Percentiles rank a stretch among this genome's conserved stretches.
These are phyloP conservation scores for Crossocerus cetratus DNA, from an alignment of 2,888 invertebrate species.

Conservation along the genomic window DNA sequence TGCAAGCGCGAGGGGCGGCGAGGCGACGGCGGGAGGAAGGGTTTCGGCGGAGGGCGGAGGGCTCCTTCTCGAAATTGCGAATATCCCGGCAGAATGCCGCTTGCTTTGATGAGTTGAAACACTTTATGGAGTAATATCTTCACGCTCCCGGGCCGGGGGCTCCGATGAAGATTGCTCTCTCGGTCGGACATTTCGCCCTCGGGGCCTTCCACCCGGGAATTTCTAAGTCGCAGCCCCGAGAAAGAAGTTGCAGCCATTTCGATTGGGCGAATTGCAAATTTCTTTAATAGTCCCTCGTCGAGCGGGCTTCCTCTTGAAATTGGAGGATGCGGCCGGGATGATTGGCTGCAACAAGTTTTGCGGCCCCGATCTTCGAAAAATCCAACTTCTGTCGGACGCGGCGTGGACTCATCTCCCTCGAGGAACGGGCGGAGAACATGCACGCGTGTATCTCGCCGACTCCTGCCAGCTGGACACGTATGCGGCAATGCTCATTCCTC, in stretches of 20 bases:
- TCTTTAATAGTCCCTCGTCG: conserved; percentile 1
- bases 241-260: conserved; percentile 1
- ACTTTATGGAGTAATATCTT: conserved; percentile 47
- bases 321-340: too few species aligned
- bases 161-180: conserved; percentile 20
- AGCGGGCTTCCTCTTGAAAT: background rate
- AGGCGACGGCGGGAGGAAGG: conserved; percentile 10
- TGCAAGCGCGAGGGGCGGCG: conserved; percentile 42
- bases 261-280: conserved; percentile 12
- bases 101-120: conserved; percentile 45
- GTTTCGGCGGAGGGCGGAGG: conserved; percentile 14
- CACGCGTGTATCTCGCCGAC: too few species aligned
- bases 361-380: too few species aligned
- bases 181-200: conserved; percentile 15
- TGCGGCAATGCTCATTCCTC: too few species aligned
- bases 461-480: too few species aligned
- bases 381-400: too few species aligned
- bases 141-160: conserved; percentile 25
- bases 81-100: conserved; percentile 44
- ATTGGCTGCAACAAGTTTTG: too few species aligned
- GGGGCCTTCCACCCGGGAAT: conserved; percentile 11
- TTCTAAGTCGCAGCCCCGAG: background rate
- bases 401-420: too few species aligned
- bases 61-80: conserved; percentile 31
- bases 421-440: too few species aligned